These are phyloP conservation scores for Cephus pulcher DNA, from an alignment of 2,888 invertebrate genomes.

Conservation along the genomic window DNA sequence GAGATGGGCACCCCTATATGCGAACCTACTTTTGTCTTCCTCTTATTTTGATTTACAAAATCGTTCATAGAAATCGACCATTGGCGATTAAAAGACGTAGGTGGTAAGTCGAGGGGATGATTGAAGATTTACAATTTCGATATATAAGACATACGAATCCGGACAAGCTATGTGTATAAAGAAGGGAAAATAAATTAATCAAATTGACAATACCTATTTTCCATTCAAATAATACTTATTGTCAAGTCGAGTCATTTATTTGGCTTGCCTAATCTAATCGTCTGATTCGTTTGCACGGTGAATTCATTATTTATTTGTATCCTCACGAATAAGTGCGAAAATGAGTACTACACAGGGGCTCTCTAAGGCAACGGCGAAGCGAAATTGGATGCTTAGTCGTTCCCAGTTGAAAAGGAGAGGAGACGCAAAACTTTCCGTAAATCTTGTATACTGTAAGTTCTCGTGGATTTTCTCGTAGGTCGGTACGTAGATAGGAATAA, in stretches of 20 bases:
- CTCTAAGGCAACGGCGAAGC: constrained; percentile 26
- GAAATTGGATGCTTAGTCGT: constrained; percentile 33
- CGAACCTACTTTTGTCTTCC: background rate
- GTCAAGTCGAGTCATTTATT: too few relatives aligned
- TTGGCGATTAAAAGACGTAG: too few relatives aligned
- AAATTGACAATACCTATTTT: background rate
- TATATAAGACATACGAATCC: too few relatives aligned
- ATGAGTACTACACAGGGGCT: constrained; percentile 6
- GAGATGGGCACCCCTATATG: background rate
- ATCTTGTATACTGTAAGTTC: background rate
- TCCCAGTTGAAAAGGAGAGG: constrained; percentile 16
- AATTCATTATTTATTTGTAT: background rate
- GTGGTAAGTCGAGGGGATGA: too few relatives aligned
- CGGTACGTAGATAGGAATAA: background rate
- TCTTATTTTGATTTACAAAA: too few relatives aligned
- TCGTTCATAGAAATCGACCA: too few relatives aligned
- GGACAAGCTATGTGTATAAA: too few relatives aligned
- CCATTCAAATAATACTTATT: background rate
- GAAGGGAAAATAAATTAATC: too few relatives aligned
- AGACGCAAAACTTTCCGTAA: background rate
- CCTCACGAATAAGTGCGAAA: background rate
- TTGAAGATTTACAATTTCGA: too few relatives aligned
- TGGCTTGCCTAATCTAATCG: background rate
- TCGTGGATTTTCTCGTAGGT: background rate
- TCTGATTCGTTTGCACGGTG: background rate